Evolutionary conservation across 2,797 vertebrate genomes (phyloP), one percentile per base, ranked within the genome.

Genomic region (Steatocranus sp.): DNA sequence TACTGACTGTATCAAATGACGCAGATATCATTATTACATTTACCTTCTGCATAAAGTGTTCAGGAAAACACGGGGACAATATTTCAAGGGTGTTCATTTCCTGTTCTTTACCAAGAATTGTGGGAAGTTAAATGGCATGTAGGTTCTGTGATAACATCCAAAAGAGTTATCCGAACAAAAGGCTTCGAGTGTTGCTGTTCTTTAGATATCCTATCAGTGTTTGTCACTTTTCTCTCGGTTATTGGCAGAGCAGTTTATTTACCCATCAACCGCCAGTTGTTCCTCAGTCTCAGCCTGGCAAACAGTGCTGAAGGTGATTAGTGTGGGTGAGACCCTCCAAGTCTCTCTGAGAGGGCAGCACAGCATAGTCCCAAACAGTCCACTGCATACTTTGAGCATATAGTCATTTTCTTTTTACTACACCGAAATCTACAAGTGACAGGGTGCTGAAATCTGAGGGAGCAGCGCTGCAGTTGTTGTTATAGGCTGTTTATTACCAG

Each of bases 311-410:
- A 86, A 78, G 79, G 78, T 93, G 90, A 93, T 91, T 92, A 86
- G 89, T 89, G 87, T 85, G 89, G 91, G 89, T 78, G 90, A 92
- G 88, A 90, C 86, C 85, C 91, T 87, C 78, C 36, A 10, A 82
- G 76, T 61, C 78, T 84, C 75, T 82, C 91, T 86, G 82, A 80
- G 86, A 85, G 86, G 86, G 88, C 41, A 36, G 51, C 3, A 68
- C 82, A 23, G 87, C 84, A 82, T 76, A 83, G 81, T 88, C 83
- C 61, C 34, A 82, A 89, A 76, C 80, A 92, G 86, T 81, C 80
- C 20, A 77, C 83, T 70, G 78, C 91, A 91, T 87, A 86, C 75
- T 87, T 92, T 86, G 15, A 81, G 61, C 66, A 84, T 80, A 20
- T 38, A 78, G 88, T 89, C 88, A 93, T 90, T 70, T 70, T 70